A percentile compares a stretch with the other conserved stretches of the same genome.
phyloP scores from a whole-genome alignment of 2,888 invertebrate genomes.

The Pemphredon lugubris region DNA sequence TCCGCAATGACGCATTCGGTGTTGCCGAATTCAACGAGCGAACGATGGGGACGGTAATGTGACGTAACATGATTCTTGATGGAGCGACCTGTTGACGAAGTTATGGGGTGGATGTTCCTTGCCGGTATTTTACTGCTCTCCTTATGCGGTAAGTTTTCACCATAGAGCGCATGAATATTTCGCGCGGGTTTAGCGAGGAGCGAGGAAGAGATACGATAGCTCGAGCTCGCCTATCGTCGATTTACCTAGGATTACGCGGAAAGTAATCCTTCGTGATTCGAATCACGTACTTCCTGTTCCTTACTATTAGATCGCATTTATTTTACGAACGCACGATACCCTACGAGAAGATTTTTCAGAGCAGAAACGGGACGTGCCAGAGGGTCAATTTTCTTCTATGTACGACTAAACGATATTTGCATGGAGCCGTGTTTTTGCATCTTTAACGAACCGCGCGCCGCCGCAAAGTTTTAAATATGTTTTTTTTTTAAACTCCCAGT shows the following conservation, averaged over 20 bases:
- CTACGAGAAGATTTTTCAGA: too few relatives aligned
- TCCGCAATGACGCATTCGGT: conserved; percentile 25
- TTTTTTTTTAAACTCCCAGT: too few relatives aligned
- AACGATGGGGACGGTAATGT: conserved; percentile 40
- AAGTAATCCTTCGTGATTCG: too few relatives aligned
- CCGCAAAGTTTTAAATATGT: too few relatives aligned
- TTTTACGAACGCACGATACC: too few relatives aligned
- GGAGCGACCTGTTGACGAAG: conserved; percentile 79
- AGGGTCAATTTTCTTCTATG: too few relatives aligned
- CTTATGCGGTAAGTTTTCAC: conserved; percentile 77
- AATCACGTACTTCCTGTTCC: too few relatives aligned
- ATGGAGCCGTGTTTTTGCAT: too few relatives aligned
- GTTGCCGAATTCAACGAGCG: conserved; percentile 12
- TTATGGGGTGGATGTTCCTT: conserved; percentile 82
- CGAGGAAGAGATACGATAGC: neutral
- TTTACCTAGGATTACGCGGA: neutral
- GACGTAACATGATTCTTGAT: conserved; percentile 54
- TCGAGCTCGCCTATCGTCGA: neutral
- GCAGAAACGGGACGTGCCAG: too few relatives aligned
- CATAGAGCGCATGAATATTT: neutral
- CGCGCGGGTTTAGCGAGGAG: neutral
- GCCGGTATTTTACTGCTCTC: conserved; percentile 81
- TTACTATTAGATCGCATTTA: too few relatives aligned
- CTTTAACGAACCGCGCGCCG: too few relatives aligned
- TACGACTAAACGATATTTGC: too few relatives aligned